Evolutionary conservation across 2,888 invertebrate species (phyloP).

Genomic region (Aphodius granarius): DNA sequence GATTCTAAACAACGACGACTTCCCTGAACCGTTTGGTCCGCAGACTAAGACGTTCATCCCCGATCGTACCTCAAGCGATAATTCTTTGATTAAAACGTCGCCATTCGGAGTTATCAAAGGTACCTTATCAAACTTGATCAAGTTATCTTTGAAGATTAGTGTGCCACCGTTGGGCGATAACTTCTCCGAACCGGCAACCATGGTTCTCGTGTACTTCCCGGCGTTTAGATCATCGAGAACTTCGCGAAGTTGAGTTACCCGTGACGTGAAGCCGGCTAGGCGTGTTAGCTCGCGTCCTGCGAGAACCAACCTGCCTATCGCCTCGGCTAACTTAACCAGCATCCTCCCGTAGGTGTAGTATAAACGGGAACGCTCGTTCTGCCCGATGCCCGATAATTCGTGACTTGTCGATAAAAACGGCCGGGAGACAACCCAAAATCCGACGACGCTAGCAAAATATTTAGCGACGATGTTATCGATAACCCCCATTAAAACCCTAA

Average conservation of each 20-base stretch:
- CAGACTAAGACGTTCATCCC: conserved; percentile 98
- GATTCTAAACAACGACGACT: conserved; percentile 94
- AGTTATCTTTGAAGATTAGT: conserved; percentile 81
- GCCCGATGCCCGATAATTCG: conserved; percentile 65
- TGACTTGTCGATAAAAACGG: conserved; percentile 86
- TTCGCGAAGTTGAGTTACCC: conserved; percentile 85
- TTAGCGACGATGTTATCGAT: conserved; percentile 96
- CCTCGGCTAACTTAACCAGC: conserved; percentile 95
- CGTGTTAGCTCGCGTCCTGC: conserved; percentile 95
- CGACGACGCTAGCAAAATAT: conserved; percentile 95
- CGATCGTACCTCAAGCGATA: conserved; percentile 83
- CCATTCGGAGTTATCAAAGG: conserved; percentile 98
- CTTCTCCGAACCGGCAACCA: conserved; percentile 58
- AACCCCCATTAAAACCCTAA: conserved; percentile 89
- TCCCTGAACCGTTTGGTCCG: conserved; percentile 98
- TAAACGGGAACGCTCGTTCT: conserved; percentile 76
- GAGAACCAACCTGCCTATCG: conserved; percentile 91
- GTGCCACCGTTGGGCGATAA: conserved; percentile 72
- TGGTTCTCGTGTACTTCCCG: conserved; percentile 71
- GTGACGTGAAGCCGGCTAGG: conserved; percentile 90
- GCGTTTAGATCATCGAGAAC: conserved; percentile 83
- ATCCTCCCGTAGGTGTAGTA: conserved; percentile 98
- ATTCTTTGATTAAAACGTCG: conserved; percentile 86
- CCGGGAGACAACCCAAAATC: conserved; percentile 92
- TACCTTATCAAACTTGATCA: conserved; percentile 89